phyloP scores from a whole-genome alignment of 2,797 vertebrate species.

The Cheirogaleus major region DNA sequence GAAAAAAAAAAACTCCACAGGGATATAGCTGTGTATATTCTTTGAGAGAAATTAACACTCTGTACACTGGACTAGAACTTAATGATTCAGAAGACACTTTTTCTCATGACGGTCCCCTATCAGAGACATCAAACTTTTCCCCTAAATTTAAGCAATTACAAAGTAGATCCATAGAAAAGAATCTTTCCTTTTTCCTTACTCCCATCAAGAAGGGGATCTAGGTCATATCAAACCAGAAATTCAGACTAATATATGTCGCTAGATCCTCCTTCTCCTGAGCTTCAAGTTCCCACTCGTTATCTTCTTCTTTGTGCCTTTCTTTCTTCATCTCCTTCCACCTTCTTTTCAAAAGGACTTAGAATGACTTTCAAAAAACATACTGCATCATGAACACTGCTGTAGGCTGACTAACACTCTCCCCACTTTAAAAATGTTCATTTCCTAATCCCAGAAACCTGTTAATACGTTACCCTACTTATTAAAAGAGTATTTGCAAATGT shows the following conservation, averaged over 20 bases:
- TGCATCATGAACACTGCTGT: neutral
- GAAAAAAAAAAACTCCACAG: neutral
- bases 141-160: neutral
- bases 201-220: neutral
- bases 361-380: neutral
- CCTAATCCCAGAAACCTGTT: neutral
- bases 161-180: neutral
- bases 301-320: neutral
- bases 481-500: neutral
- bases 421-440: neutral
- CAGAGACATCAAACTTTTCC: neutral
- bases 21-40: neutral
- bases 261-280: neutral
- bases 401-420: neutral
- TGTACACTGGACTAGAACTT: neutral
- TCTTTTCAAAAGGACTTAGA: neutral
- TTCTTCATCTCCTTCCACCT: neutral
- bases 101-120: neutral
- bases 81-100: neutral
- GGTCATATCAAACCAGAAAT: neutral
- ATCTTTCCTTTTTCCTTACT: neutral
- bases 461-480: neutral
- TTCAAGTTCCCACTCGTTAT: neutral
- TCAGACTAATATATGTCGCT: neutral
- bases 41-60: neutral